Conservation (phyloP, 1,140 invertebrate species). For the Drosophila ogumai region DNA sequence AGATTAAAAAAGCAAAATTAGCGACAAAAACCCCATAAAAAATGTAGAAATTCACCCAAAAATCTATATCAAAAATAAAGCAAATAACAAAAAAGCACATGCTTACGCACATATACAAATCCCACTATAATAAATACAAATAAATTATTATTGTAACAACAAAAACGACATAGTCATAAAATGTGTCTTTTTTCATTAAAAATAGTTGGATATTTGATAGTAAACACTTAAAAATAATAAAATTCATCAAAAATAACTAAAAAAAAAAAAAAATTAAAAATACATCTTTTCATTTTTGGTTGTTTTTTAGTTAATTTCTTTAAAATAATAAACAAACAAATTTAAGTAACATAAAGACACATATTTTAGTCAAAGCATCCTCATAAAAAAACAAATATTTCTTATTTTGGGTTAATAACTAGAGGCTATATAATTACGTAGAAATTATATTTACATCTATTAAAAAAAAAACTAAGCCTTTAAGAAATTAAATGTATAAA, state of each 20-base stretch:
- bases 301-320: background rate
- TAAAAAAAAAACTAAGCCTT: background rate
- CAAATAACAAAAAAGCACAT: conserved; percentile 1
- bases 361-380: no score
- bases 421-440: no score
- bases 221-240: background rate
- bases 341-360: background rate
- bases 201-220: background rate
- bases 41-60: conserved; percentile 7
- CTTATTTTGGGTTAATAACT: no score
- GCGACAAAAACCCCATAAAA: conserved; percentile 37
- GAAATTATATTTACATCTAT: background rate
- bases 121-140: background rate
- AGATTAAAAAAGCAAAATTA: conserved; percentile 23
- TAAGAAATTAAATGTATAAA: background rate
- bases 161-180: background rate
- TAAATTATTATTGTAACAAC: conserved; percentile 2
- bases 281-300: background rate
- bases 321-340: background rate
- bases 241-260: background rate
- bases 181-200: background rate
- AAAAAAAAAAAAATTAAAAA: background rate
- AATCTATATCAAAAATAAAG: conserved; percentile 1
- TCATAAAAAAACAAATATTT: no score
- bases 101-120: background rate